Conservation (phyloP, 2,797 vertebrate genomes). For the Mormyrops attenuatus region DNA sequence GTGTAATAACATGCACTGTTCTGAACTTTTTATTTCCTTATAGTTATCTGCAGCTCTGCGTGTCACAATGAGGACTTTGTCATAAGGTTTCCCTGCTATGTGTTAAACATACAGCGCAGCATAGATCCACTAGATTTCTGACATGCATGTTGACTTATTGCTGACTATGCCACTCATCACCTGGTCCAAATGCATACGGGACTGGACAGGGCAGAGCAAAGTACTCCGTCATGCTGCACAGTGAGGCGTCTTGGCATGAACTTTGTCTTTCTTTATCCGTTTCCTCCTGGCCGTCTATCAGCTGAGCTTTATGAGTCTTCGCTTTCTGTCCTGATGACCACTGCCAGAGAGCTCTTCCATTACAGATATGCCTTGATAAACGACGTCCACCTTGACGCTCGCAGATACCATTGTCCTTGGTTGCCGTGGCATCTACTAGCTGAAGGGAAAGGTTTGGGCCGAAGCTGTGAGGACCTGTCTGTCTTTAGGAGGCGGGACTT, state of each 20-base stretch:
- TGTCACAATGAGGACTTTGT: neutral
- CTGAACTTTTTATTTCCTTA: neutral
- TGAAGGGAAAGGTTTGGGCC: constrained; percentile 23
- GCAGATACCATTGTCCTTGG: constrained; percentile 69
- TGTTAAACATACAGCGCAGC: neutral
- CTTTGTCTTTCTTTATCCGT: constrained; percentile 39
- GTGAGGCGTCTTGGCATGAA: neutral
- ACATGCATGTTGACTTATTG: constrained; percentile 9
- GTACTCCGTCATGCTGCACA: neutral
- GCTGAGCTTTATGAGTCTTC: constrained; percentile 70
- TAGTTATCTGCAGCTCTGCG: neutral
- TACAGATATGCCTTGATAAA: constrained; percentile 66
- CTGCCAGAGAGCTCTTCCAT: constrained; percentile 70
- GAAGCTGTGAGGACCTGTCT: neutral
- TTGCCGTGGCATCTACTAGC: constrained; percentile 37
- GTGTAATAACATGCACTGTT: neutral
- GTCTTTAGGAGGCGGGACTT: neutral
- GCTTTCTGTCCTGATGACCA: constrained; percentile 71
- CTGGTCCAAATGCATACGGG: neutral
- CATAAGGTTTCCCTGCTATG: neutral
- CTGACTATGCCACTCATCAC: neutral
- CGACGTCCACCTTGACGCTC: constrained; percentile 56
- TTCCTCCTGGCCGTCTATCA: constrained; percentile 58
- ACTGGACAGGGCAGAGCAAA: neutral
- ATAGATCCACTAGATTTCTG: neutral